Evolutionary conservation across 2,888 invertebrate species (phyloP).

Genomic region (Malacosoma neustria): DNA sequence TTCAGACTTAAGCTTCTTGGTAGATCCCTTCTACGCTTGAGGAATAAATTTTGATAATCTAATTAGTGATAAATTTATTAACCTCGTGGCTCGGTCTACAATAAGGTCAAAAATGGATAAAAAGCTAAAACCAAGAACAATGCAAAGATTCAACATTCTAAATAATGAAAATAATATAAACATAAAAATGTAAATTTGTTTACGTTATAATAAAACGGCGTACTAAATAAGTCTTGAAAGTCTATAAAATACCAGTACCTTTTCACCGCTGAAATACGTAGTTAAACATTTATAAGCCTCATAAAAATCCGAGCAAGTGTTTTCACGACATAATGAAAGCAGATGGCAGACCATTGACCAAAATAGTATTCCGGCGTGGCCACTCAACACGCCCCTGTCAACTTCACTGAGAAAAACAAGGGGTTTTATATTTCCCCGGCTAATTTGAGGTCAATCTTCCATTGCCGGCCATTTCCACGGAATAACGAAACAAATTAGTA

Average conservation of each 20-base stretch:
- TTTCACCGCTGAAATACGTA: constrained; percentile 17
- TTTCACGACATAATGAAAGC: constrained; percentile 36
- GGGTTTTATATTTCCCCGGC: constrained; percentile 42
- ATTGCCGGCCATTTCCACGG: constrained; percentile 15
- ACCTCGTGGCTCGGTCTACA: too few species aligned
- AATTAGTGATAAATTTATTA: too few species aligned
- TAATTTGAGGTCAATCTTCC: constrained; percentile 49
- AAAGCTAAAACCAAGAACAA: too few species aligned
- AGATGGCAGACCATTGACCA: constrained; percentile 36
- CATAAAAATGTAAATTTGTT: background rate
- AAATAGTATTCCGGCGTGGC: constrained; percentile 32
- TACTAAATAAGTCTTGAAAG: constrained; percentile 2
- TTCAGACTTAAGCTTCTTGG: too few species aligned
- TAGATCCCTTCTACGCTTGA: too few species aligned
- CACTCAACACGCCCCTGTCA: constrained; percentile 41
- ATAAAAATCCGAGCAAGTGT: constrained; percentile 35
- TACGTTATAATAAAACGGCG: background rate
- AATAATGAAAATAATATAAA: background rate
- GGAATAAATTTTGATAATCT: too few species aligned
- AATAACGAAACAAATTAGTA: constrained; percentile 8
- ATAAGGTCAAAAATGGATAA: too few species aligned
- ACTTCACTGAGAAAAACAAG: constrained; percentile 33
- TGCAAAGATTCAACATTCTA: too few species aligned
- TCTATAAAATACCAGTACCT: constrained; percentile 12
- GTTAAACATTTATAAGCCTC: constrained; percentile 31